phyloP scores from a whole-genome alignment of 2,797 vertebrate genomes.

The Erpetoichthys calabaricus region DNA sequence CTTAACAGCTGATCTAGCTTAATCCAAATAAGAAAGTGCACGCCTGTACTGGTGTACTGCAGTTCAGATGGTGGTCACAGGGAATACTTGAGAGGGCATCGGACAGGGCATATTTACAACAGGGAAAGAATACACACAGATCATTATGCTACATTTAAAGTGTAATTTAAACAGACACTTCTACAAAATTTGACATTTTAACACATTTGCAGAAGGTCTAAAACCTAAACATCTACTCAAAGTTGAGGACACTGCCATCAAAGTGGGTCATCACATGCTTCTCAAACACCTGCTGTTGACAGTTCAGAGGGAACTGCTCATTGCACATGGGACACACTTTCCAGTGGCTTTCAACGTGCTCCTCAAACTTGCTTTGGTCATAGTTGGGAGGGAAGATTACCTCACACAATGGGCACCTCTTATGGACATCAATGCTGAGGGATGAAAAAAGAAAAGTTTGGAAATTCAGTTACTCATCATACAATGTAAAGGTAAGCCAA shows the following conservation, averaged over 20 bases:
- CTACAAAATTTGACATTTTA: too few species aligned
- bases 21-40: too few species aligned
- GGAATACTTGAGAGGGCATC: too few species aligned
- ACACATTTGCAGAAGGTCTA: too few species aligned
- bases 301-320: slow-evolving; percentile 91
- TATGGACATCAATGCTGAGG: slow-evolving; percentile 73
- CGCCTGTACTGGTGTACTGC: too few species aligned
- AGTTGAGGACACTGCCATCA: slow-evolving; percentile 71
- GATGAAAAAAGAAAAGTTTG: neutral
- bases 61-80: too few species aligned
- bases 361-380: slow-evolving; percentile 91
- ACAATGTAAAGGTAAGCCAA: slow-evolving; percentile 12
- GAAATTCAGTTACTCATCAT: too few species aligned
- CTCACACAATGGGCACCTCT: slow-evolving; percentile 87
- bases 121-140: too few species aligned
- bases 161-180: too few species aligned
- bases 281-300: slow-evolving; percentile 87
- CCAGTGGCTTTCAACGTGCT: slow-evolving; percentile 97
- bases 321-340: slow-evolving; percentile 97
- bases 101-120: too few species aligned
- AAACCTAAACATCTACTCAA: slow-evolving; percentile 46
- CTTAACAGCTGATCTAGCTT: too few species aligned
- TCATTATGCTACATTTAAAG: too few species aligned
- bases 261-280: slow-evolving; percentile 93
- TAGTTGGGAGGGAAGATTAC: slow-evolving; percentile 96